Conservation (phyloP, 2,113 vertebrate species). For the Bos javanicus region DNA sequence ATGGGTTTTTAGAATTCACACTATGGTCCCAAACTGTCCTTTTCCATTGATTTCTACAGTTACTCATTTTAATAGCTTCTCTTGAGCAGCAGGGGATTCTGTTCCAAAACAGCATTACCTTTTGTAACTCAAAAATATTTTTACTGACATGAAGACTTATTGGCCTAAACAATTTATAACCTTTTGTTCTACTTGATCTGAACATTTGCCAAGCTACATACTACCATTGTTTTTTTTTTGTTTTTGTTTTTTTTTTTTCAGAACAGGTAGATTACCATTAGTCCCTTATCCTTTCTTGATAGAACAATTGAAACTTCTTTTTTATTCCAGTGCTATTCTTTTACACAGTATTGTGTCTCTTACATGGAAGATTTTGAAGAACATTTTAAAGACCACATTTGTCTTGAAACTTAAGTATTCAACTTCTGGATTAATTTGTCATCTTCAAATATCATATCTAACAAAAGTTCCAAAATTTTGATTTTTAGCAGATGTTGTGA, state of each 20-base stretch:
- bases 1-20: neutral
- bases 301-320: neutral
- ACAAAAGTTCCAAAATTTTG: neutral
- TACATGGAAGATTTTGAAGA: neutral
- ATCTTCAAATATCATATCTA: neutral
- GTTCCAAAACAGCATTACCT: neutral
- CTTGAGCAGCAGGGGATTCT: neutral
- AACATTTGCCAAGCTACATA: neutral
- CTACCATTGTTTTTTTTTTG: neutral
- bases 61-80: constrained; percentile 30
- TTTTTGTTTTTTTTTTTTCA: neutral
- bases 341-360: neutral
- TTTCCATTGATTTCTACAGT: constrained; percentile 20
- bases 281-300: neutral
- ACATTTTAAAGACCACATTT: neutral
- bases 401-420: neutral
- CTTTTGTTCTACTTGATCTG: neutral
- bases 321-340: neutral
- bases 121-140: neutral
- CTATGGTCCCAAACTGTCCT: neutral
- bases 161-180: neutral
- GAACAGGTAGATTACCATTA: neutral
- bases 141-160: constrained; percentile 13
- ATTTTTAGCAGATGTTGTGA: neutral
- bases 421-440: neutral